Evolutionary conservation across 2,888 invertebrate species (phyloP), one percentile per base, ranked within the genome.

Genomic region (Pollenia amentaria): DNA sequence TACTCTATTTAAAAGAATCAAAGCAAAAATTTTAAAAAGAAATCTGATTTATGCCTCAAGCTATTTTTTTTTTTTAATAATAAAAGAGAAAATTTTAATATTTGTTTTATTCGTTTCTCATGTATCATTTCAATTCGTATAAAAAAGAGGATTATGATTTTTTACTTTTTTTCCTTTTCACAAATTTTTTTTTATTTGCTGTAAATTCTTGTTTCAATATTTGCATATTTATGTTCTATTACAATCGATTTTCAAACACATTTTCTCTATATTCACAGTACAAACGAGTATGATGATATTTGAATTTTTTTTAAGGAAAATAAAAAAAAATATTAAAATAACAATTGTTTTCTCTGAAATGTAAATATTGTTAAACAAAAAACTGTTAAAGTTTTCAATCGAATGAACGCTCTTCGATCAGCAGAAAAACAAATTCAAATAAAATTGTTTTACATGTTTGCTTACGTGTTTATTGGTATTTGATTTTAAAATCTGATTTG

Each of bases 401-500:
- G 21, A 62, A 40, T 18, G 14, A 62, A 40, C 40, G 14, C 21
- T 62, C 29, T 46, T 46, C 14, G 16, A 11, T 9, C 10, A 75
- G n/a, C 60, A 29, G 48, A 10, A 75, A 29, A 29, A 29, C 29
- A 29, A 29, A 29, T 29, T 29, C 40, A 57, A 69, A 40, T 69
- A 14, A 40, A 79, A 70, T 79, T 79, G 78, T 62, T 60, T 79
- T 60, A 21, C 48, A 62, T 78, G 48, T 69, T 69, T 69, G 40
- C 51, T 75, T 62, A 75, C 75, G 62, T 64, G 75, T 64, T 76
- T 75, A 75, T 64, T 51, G 62, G 21, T 62, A 62, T 75, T 75
- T 75, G 62, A 75, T 75, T 75, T 75, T 1, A 18, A 75, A 75
- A 75, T 62, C 62, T 64, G 62, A 62, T 62, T 62, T 64, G 40